A percentile compares a stretch with the other conserved stretches of the same genome.
These are phyloP conservation scores for Tipula vernalis DNA, from an alignment of 2,888 invertebrate genomes.

Conservation along the genomic window DNA sequence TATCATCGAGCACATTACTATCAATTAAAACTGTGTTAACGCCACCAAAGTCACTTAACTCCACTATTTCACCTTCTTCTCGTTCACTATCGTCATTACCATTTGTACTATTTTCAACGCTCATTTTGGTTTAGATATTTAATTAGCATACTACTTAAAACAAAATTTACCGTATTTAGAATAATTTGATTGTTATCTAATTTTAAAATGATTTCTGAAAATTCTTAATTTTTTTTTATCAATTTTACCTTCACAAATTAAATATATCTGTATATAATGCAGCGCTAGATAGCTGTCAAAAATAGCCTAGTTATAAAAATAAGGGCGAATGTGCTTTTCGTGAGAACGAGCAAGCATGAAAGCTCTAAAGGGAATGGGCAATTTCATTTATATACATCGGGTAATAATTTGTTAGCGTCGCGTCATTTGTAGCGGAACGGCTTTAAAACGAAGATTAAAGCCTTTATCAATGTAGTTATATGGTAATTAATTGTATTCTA, in stretches of 20 bases:
- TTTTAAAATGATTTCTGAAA: neutral
- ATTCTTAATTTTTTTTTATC: neutral
- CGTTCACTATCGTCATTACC: slow-evolving; percentile 11
- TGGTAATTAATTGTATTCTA: no score
- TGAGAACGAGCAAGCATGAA: neutral
- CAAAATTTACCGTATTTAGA: neutral
- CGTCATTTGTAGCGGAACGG: neutral
- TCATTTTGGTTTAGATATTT: neutral
- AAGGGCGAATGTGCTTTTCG: neutral
- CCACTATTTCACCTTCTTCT: slow-evolving; percentile 18
- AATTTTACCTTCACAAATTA: neutral
- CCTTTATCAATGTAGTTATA: no score
- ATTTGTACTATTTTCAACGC: slow-evolving; percentile 4
- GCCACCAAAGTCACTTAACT: slow-evolving; percentile 28
- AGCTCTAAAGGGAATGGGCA: neutral
- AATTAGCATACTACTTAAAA: neutral
- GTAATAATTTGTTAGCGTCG: neutral
- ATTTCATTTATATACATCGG: neutral
- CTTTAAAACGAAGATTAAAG: no score
- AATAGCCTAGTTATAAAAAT: neutral
- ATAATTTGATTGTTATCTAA: neutral
- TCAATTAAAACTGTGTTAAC: slow-evolving; percentile 25
- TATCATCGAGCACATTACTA: slow-evolving; percentile 27
- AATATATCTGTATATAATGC: neutral
- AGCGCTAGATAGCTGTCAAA: neutral